Base-by-base conservation (phyloP, 2,888 invertebrate species). In the Ypsolopha sequella region DNA sequence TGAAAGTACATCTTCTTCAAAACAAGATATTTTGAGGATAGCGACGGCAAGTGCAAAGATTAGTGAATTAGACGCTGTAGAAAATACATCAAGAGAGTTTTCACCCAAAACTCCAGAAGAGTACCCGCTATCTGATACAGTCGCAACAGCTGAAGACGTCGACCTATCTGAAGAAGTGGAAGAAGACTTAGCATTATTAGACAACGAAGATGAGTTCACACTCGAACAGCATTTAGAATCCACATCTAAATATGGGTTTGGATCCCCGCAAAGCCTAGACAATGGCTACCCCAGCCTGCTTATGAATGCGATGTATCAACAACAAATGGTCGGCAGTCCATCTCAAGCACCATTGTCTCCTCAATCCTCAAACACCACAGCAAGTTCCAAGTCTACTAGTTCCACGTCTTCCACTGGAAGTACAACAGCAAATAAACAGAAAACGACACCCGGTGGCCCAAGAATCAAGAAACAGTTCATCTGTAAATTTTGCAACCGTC, bases 381-480 rank as follows among this genome's bases (percentile, higher is more conserved):
- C 84, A 48, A 68, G 69, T 58, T 66, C 66, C 33, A 87, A 86
- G 63, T 80, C 84, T 44, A 79, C 84, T 56, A 80, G 85, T 63
- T 81, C 86, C 43, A 76, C 85, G 51, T 76, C 85, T 6, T 81
- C 85, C 24, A 82, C 80, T 34, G 65, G 76, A 24, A 81, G 86
- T 62, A 79, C 80, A 60, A 76, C 85, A 60, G 77, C 86, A 35
- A 80, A 70, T 64, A 86, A 87, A 66, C 84, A 80, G 58, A 87
- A 87, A 63, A 76, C 82, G 6, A 61, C 77, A 50, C 69, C 76
- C 54, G 77, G 92, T 57, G 95, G 93, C 3, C 93, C 95, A 36
- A 88, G 98, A 57, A 96, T 97, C 38, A 98, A 98, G 85, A 98
- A 98, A 78, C 97, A 98, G 79, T 99, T 98, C 81, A 98, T 99